Base-by-base conservation (phyloP, 2,797 vertebrate genomes). In the Spinus olivaceus region DNA sequence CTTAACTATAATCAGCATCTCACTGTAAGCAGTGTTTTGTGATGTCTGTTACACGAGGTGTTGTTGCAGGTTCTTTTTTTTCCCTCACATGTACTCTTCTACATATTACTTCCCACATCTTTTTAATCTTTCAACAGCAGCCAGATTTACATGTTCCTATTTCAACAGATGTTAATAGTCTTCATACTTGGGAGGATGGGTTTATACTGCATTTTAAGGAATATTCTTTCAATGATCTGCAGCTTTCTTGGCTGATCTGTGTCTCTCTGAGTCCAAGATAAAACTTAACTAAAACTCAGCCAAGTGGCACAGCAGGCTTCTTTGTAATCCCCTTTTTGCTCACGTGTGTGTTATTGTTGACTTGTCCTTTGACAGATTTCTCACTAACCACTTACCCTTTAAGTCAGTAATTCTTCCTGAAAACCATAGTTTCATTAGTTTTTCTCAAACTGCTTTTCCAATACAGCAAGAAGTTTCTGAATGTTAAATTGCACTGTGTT, bases 1-100 rank as follows among this genome's bases (percentile, higher is more conserved):
- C 65, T 91, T 96, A 95, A 41, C 23, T 91, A 42, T 97, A 97
- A 97, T 94, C 90, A 93, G 51, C 61, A 65, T 94, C 72, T 92
- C 70, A 61, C 49, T 82, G 25, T 76, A 93, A 96, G 76, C 57
- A 88, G 65, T 71, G 49, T 84, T 96, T 95, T 95, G 73, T 88
- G 35, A 73, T 94, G 67, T 92, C 81, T 78, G 32, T 96, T 94
- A 73, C 49, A 50, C 28, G 13, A 60, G 14, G 73, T 92, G 53
- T 86, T 95, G 82, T 89, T 66, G 60, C 28, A 50, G 14, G 8
- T 50, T 82, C 22, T 47, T 87, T 72, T 88, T 46, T 22, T 22
- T 35, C 41, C 8, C 32, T 8, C 0, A 32, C 3, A 2, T 4
- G 3, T 17, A 10, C 7, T 3, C 1, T 44, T 78, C n/a, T 73